Percentiles rank a stretch among this genome's conserved stretches.
phyloP scores from a whole-genome alignment of 2,797 vertebrate genomes.

The Syngnathus acus region DNA sequence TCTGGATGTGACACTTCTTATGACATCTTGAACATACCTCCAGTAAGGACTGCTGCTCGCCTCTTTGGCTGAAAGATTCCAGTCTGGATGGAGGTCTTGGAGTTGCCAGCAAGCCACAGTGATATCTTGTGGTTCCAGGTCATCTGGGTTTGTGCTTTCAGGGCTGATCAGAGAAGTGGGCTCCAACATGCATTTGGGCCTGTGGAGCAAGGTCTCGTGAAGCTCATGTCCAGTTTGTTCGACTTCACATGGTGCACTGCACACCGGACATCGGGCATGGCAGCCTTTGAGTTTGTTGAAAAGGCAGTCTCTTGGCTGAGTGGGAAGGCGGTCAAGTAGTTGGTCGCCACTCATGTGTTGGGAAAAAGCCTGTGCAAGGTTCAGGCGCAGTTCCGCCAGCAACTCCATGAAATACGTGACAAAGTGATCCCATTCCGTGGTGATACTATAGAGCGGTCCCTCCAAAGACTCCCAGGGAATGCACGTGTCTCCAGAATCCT shows the following conservation, averaged over 20 bases:
- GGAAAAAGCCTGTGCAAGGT: slow-evolving; percentile 49
- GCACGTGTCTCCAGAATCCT: slow-evolving; percentile 47
- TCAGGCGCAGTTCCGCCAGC: slow-evolving; percentile 43
- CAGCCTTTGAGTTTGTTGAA: slow-evolving; percentile 59
- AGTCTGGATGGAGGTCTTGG: slow-evolving; percentile 38
- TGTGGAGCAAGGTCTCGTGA: slow-evolving; percentile 57
- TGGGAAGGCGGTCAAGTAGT: slow-evolving; percentile 45
- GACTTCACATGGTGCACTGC: slow-evolving; percentile 57
- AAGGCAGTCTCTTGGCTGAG: slow-evolving; percentile 50
- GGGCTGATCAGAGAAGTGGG: slow-evolving; percentile 21
- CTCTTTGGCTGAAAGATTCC: slow-evolving; percentile 38
- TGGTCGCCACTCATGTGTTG: slow-evolving; percentile 28
- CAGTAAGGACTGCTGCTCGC: slow-evolving; percentile 45
- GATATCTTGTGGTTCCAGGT: slow-evolving; percentile 16
- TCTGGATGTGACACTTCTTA: too few relatives aligned
- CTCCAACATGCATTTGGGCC: slow-evolving; percentile 53
- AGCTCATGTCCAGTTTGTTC: slow-evolving; percentile 40
- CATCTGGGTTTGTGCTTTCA: slow-evolving; percentile 21
- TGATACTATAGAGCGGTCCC: slow-evolving; percentile 61
- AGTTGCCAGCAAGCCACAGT: slow-evolving; percentile 30
- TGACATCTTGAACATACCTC: slow-evolving; percentile 43
- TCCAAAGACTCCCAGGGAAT: slow-evolving; percentile 36
- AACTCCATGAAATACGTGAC: slow-evolving; percentile 45
- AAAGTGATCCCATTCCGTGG: slow-evolving; percentile 53
- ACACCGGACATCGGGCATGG: slow-evolving; percentile 59